These are phyloP conservation scores for Tragulus kanchil DNA, from an alignment of 2,113 vertebrate species.

Conservation along the genomic window DNA sequence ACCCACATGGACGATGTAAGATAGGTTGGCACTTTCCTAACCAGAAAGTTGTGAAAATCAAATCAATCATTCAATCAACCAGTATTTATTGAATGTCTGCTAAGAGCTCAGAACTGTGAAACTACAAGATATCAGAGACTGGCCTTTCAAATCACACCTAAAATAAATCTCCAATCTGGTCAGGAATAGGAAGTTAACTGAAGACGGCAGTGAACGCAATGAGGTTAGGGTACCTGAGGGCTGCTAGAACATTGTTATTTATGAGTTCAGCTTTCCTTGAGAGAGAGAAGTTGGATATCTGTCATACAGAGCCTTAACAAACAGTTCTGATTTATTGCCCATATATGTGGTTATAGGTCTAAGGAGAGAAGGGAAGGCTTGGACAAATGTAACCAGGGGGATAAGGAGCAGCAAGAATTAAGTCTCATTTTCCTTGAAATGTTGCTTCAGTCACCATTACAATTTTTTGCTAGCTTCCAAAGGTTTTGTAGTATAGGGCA, in stretches of 20 bases:
- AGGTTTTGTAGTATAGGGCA: not conserved
- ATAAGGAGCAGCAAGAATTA: conserved; percentile 4
- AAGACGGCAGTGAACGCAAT: not conserved
- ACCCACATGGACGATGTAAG: not conserved
- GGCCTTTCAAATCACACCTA: not conserved
- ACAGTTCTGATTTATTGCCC: conserved; percentile 12
- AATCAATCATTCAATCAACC: not conserved
- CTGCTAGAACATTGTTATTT: conserved; percentile 48
- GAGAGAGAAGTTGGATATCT: not conserved
- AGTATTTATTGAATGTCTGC: not conserved
- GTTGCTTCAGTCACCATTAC: not conserved
- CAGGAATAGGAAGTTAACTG: conserved; percentile 3
- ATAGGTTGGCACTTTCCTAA: not conserved
- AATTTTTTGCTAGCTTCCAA: not conserved
- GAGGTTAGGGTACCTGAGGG: not conserved
- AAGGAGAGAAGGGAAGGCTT: conserved; percentile 18
- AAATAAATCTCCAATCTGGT: conserved; percentile 50
- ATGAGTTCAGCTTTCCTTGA: conserved; percentile 56
- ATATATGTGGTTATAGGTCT: conserved; percentile 12
- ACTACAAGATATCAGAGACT: not conserved
- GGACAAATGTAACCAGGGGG: not conserved
- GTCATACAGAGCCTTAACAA: not conserved
- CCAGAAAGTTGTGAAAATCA: not conserved
- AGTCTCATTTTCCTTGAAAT: not conserved
- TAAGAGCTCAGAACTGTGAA: not conserved